These are phyloP conservation scores for Sus scrofa DNA, from an alignment of 2,113 vertebrate species.

Conservation along the genomic window DNA sequence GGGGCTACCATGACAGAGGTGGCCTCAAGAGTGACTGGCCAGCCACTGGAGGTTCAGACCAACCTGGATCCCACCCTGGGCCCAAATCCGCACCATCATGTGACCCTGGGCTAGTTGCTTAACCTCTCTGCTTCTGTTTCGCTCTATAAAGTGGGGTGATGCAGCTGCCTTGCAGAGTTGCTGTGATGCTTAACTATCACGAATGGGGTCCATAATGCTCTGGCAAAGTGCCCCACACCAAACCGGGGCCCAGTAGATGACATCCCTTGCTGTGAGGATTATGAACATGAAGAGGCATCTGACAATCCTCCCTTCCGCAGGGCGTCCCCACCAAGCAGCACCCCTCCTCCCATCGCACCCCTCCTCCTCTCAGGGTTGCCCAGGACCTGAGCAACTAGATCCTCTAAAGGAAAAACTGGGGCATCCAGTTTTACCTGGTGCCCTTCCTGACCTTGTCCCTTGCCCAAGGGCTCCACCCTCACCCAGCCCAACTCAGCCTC, in stretches of 20 bases:
- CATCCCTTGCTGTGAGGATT: too few relatives aligned
- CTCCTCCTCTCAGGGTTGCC: background rate
- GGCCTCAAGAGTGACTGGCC: background rate
- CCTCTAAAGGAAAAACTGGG: background rate
- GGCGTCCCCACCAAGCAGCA: too few relatives aligned
- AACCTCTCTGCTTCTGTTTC: background rate
- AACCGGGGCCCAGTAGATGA: background rate
- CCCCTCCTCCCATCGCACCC: background rate
- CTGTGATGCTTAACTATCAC: background rate
- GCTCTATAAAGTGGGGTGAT: background rate
- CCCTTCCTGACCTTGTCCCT: background rate
- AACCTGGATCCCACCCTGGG: background rate
- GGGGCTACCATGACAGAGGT: background rate
- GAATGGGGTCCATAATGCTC: background rate
- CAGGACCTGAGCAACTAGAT: background rate
- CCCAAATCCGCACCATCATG: rapidly evolving
- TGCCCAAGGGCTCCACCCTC: too few relatives aligned
- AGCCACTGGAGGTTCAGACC: background rate
- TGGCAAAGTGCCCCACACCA: background rate
- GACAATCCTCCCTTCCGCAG: background rate
- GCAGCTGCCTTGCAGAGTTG: background rate
- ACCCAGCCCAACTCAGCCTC: background rate
- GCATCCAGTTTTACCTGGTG: background rate
- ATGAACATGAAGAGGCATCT: background rate
- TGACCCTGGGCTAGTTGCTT: background rate